A percentile compares a stretch with the other conserved stretches of the same genome.
These are phyloP conservation scores for Limosa lapponica DNA, from an alignment of 2,797 vertebrate genomes.

Conservation along the genomic window DNA sequence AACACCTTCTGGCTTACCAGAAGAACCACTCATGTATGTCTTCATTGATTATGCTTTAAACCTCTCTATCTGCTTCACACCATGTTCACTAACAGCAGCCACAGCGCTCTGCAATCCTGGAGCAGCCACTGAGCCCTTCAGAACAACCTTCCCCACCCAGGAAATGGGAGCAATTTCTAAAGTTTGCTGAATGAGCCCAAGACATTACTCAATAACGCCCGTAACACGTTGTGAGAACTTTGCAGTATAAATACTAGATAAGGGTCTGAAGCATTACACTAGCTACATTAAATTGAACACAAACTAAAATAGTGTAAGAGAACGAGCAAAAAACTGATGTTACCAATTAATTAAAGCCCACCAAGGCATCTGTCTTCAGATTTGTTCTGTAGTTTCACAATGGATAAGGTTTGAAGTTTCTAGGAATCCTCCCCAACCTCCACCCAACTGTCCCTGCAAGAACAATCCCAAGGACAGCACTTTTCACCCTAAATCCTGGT, in stretches of 20 bases:
- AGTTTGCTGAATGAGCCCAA: background rate
- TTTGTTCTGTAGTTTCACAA: background rate
- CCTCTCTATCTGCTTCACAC: background rate
- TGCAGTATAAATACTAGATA: background rate
- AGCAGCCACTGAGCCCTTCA: background rate
- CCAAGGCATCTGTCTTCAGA: background rate
- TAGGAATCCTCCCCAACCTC: background rate
- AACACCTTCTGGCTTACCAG: background rate
- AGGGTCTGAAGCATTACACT: background rate
- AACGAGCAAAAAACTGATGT: background rate
- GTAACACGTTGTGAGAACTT: accelerated
- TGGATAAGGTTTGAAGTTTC: background rate
- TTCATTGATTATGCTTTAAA: accelerated
- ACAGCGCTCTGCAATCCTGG: accelerated
- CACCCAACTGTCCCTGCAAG: background rate
- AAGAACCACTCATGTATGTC: accelerated
- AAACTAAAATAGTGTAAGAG: background rate
- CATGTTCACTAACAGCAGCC: background rate
- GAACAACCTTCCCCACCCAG: background rate
- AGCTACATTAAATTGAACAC: background rate
- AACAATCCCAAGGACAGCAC: background rate
- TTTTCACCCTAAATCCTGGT: background rate
- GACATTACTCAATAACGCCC: accelerated
- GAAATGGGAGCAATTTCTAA: background rate
- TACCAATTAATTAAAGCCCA: background rate